These are phyloP conservation scores for Campoletis raptor DNA, from an alignment of 2,888 invertebrate genomes.

Conservation along the genomic window DNA sequence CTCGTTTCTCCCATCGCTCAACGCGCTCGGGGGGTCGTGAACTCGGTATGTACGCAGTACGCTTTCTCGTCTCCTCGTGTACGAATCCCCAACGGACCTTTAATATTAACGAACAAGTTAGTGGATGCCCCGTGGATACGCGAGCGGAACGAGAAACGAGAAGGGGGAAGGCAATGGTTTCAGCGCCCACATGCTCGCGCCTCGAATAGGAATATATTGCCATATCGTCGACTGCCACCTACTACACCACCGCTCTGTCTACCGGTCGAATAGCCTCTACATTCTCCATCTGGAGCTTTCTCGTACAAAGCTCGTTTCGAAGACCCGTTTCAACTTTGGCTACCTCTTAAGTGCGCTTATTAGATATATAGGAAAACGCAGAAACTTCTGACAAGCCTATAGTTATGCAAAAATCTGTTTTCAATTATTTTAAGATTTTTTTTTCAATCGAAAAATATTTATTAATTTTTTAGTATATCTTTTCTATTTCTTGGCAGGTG, in stretches of 20 bases:
- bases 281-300: constrained; percentile 61
- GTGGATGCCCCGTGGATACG: constrained; percentile 75
- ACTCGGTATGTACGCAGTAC: constrained; percentile 69
- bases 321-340: neutral
- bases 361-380: neutral
- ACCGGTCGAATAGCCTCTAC: constrained; percentile 47
- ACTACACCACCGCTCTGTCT: constrained; percentile 29
- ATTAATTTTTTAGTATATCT: neutral
- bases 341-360: neutral
- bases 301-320: constrained; percentile 30
- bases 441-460: neutral
- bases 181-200: constrained; percentile 63
- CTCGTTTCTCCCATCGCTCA: constrained; percentile 57
- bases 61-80: constrained; percentile 67
- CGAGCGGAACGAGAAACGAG: constrained; percentile 51
- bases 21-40: constrained; percentile 74
- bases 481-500: neutral
- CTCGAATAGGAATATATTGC: constrained; percentile 50
- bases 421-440: neutral
- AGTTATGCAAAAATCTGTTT: neutral
- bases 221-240: constrained; percentile 60
- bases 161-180: constrained; percentile 61
- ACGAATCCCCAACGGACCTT: constrained; percentile 79
- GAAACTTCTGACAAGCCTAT: neutral
- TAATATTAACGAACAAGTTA: constrained; percentile 84